A percentile compares a stretch with the other conserved stretches of the same genome.
These are phyloP conservation scores for Epinotia bilunana DNA, from an alignment of 2,888 invertebrate species.

Conservation along the genomic window DNA sequence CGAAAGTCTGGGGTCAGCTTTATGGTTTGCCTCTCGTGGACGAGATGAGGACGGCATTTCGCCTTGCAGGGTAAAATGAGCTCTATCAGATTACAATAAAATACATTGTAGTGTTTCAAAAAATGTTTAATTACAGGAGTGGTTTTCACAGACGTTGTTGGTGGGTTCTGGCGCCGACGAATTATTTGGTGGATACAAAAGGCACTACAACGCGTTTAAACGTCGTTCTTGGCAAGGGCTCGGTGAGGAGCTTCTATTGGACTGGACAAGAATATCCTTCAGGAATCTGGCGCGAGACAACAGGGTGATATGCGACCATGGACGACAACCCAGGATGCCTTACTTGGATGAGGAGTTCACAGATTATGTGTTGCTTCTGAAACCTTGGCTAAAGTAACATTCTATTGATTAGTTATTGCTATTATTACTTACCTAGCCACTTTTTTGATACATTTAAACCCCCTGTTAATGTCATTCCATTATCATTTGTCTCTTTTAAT, in stretches of 20 bases:
- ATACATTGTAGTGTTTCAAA: neutral
- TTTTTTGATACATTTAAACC: neutral
- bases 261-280: constrained; percentile 93
- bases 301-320: constrained; percentile 95
- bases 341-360: constrained; percentile 90
- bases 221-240: constrained; percentile 84
- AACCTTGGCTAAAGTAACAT: constrained; percentile 87
- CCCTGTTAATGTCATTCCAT: neutral
- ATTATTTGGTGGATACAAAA: constrained; percentile 96
- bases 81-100: constrained; percentile 8
- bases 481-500: too few species aligned
- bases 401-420: neutral
- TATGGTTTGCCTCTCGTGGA: constrained; percentile 97
- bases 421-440: too few species aligned
- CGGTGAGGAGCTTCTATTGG: constrained; percentile 87
- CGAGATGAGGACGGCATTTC: constrained; percentile 82
- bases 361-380: constrained; percentile 85
- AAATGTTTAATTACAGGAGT: neutral
- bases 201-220: constrained; percentile 91
- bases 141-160: constrained; percentile 87
- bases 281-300: constrained; percentile 98
- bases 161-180: constrained; percentile 99
- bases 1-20: constrained; percentile 97
- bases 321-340: constrained; percentile 92
- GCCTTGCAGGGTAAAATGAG: constrained; percentile 84